Evolutionary conservation across 2,113 vertebrate species (phyloP).

Genomic region (Scopus umbretta): DNA sequence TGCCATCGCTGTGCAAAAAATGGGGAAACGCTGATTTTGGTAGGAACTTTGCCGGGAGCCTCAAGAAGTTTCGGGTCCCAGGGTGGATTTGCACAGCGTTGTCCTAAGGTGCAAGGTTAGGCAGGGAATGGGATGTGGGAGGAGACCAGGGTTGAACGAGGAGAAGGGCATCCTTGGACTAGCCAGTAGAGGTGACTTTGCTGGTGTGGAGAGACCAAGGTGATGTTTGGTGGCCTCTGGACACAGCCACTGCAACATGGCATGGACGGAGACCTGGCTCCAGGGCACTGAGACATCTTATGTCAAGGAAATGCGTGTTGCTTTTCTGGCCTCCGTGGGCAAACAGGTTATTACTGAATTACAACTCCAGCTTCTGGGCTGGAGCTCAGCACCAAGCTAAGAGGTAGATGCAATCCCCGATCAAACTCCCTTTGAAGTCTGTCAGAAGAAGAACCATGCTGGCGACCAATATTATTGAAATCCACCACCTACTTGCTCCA

Average conservation of each 20-base stretch:
- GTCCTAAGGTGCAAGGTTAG: neutral
- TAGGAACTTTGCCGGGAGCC: neutral
- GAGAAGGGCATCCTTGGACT: neutral
- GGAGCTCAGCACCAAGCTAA: neutral
- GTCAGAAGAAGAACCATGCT: neutral
- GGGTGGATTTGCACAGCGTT: neutral
- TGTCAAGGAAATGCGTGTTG: neutral
- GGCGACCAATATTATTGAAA: neutral
- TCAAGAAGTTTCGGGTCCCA: neutral
- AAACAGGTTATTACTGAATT: neutral
- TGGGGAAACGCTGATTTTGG: neutral
- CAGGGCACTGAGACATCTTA: accelerated
- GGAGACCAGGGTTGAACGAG: neutral
- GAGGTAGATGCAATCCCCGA: neutral
- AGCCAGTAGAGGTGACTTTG: neutral
- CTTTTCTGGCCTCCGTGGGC: neutral
- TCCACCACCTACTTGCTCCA: neutral
- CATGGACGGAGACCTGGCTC: neutral
- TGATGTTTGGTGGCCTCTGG: neutral
- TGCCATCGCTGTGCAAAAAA: neutral
- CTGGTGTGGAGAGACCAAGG: neutral
- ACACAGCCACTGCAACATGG: accelerated
- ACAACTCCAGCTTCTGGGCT: neutral
- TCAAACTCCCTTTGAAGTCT: neutral
- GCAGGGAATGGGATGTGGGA: neutral